Conservation (phyloP, 2,113 vertebrate species). For the Scopus umbretta region DNA sequence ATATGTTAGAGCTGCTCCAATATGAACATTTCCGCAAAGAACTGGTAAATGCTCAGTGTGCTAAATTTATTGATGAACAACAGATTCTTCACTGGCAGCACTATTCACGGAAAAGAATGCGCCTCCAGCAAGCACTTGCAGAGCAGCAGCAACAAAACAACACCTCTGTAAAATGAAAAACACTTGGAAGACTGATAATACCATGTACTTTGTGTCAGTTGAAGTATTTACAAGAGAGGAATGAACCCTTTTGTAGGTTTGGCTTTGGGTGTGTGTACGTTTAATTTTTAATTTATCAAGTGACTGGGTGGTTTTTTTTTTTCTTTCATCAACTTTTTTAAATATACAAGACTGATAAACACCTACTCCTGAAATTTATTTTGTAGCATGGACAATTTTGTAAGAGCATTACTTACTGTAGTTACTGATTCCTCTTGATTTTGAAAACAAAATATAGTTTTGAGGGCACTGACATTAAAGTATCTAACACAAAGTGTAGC, state of each 20-base stretch:
- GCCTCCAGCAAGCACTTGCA: constrained; percentile 93
- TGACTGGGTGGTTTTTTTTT: background rate
- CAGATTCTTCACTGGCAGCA: constrained; percentile 99
- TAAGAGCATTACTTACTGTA: background rate
- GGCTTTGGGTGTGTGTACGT: background rate
- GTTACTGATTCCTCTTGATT: background rate
- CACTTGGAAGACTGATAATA: background rate
- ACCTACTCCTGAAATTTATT: background rate
- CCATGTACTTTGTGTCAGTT: background rate
- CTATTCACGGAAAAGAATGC: constrained; percentile 91
- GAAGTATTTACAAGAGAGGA: background rate
- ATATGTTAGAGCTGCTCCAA: constrained; percentile 96
- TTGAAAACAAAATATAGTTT: background rate
- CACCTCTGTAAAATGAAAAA: constrained; percentile 79
- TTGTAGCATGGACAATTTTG: background rate
- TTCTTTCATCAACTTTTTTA: background rate
- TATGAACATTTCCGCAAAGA: constrained; percentile 98
- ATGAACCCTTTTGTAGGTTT: background rate
- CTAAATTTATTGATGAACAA: constrained; percentile 98
- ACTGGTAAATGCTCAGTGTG: constrained; percentile 96
- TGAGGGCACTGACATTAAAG: background rate
- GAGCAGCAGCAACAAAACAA: constrained; percentile 91
- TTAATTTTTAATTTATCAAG: background rate
- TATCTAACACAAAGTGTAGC: background rate
- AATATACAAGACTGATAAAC: background rate